Evolutionary conservation across 2,797 vertebrate genomes (phyloP).

Genomic region (Chaenodraco wilsoni): DNA sequence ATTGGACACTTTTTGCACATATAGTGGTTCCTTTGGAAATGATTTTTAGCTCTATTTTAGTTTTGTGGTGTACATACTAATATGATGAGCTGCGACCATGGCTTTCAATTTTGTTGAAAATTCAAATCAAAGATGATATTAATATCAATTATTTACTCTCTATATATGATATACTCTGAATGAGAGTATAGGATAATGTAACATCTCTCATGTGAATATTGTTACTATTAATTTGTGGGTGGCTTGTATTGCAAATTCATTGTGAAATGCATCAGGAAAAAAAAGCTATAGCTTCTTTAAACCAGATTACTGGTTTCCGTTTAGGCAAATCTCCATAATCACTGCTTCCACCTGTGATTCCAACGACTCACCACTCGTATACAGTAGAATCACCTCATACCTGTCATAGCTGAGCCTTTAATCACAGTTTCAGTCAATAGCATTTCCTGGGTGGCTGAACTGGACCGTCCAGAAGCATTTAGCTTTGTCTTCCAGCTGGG

Average conservation of each 20-base stretch:
- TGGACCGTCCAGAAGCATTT: slow-evolving; percentile 9
- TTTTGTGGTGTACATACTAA: not conserved
- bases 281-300: not conserved
- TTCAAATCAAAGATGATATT: not conserved
- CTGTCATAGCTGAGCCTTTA: slow-evolving; percentile 1
- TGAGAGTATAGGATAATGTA: not conserved
- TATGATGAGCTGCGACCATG: no score
- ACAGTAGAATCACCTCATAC: not conserved
- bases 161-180: not conserved
- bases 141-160: not conserved
- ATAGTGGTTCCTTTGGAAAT: not conserved
- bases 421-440: slow-evolving; percentile 2
- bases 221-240: not conserved
- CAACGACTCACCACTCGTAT: not conserved
- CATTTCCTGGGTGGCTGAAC: slow-evolving; percentile 14
- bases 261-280: not conserved
- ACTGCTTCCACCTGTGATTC: not conserved
- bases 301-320: not conserved
- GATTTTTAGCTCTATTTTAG: not conserved
- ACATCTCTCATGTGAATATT: not conserved
- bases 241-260: not conserved
- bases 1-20: not conserved
- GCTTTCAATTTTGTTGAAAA: not conserved
- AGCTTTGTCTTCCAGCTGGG: not conserved
- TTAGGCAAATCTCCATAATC: not conserved